Evolutionary conservation across 2,113 vertebrate species (phyloP).

Genomic region (Micronycteris hirsuta): DNA sequence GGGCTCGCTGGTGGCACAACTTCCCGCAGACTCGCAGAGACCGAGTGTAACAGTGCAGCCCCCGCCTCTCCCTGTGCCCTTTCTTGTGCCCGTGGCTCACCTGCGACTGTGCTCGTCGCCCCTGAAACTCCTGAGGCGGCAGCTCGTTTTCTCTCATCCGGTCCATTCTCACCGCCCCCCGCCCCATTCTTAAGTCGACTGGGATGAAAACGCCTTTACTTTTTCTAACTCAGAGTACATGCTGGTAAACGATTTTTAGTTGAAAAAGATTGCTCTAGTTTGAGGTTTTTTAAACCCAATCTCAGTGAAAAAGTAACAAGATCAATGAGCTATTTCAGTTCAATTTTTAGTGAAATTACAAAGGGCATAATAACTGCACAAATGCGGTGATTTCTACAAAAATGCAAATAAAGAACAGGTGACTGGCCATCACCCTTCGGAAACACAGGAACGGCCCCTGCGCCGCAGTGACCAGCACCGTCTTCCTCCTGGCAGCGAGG

Average conservation of each 20-base stretch:
- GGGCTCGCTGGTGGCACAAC: no score
- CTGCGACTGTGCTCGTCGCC: accelerated
- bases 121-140: not conserved
- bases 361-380: not conserved
- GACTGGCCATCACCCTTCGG: not conserved
- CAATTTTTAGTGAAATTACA: not conserved
- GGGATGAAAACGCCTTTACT: not conserved
- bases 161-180: not conserved
- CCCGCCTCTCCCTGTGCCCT: not conserved
- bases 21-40: no score
- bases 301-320: not conserved
- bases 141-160: not conserved
- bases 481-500: not conserved
- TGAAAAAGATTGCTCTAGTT: not conserved
- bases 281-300: not conserved
- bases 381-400: not conserved
- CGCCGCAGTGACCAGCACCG: not conserved
- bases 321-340: not conserved
- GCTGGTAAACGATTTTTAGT: not conserved
- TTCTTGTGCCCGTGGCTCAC: not conserved
- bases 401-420: not conserved
- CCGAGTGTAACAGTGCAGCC: not conserved
- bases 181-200: not conserved
- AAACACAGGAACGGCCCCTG: not conserved
- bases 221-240: not conserved